Percentiles rank a stretch among this genome's conserved stretches.
Conservation (phyloP, 2,888 invertebrate species). For the Alloscopus bannaensis region DNA sequence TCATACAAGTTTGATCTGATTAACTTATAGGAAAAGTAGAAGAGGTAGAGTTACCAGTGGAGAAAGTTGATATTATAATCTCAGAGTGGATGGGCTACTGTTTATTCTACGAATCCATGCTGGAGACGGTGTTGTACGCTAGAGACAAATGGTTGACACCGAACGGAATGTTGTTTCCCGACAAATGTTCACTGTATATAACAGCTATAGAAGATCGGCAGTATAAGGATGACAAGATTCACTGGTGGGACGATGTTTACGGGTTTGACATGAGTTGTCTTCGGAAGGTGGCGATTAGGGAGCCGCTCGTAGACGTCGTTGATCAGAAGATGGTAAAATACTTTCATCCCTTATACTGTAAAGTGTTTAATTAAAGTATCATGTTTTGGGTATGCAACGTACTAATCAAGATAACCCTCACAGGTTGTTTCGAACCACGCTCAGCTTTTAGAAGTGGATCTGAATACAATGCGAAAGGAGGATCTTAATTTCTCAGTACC, state of each 20-base stretch:
- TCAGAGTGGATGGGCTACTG: constrained; percentile 91
- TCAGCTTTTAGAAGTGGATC: constrained; percentile 96
- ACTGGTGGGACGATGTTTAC: constrained; percentile 99
- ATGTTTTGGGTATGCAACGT: constrained; percentile 4
- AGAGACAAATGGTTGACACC: constrained; percentile 97
- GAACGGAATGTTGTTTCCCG: constrained; percentile 95
- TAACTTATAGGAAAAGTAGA: constrained; percentile 81
- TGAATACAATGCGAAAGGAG: constrained; percentile 97
- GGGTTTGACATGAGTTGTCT: constrained; percentile 99
- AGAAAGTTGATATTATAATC: constrained; percentile 94
- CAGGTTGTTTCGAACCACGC: constrained; percentile 95
- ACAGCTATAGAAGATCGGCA: constrained; percentile 97
- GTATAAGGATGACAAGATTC: constrained; percentile 99
- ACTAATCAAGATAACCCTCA: too few relatives aligned
- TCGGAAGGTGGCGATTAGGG: constrained; percentile 96
- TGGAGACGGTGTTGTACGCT: constrained; percentile 98
- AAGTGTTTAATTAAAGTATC: too few relatives aligned
- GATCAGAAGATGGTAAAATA: constrained; percentile 92
- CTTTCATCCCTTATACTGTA: too few relatives aligned
- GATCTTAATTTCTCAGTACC: constrained; percentile 95
- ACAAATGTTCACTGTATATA: constrained; percentile 93
- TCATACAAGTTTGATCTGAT: too few relatives aligned
- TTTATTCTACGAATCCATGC: constrained; percentile 99
- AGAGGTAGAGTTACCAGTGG: constrained; percentile 92
- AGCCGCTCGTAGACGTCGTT: constrained; percentile 98